Conservation (phyloP, 23 tunicate species). For the Phallusia fumigata region DNA sequence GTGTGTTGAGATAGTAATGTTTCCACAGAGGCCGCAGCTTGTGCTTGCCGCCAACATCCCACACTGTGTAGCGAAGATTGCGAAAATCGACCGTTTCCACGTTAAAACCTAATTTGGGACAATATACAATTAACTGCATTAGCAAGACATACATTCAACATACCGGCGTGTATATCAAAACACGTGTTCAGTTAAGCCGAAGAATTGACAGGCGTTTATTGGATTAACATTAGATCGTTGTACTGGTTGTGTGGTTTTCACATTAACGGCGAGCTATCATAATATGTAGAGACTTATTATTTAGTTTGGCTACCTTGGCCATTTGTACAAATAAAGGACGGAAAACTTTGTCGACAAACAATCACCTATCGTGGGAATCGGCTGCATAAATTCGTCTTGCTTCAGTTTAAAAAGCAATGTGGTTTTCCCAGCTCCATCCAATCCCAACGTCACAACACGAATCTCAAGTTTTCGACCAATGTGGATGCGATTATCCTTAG, state of each 20-base stretch:
- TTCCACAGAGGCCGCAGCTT: slow-evolving; percentile 93
- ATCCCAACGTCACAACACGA: slow-evolving; percentile 63
- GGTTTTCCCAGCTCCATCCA: slow-evolving; percentile 97
- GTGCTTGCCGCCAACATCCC: slow-evolving; percentile 97
- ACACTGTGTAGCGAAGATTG: slow-evolving; percentile 80
- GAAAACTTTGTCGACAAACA: background rate
- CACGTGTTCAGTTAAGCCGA: no score
- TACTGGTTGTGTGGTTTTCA: no score
- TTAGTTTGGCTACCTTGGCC: no score
- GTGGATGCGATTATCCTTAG: slow-evolving; percentile 61
- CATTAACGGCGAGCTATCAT: no score
- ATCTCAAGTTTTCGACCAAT: slow-evolving; percentile 70
- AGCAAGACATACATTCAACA: no score
- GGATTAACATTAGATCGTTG: no score
- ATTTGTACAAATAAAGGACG: no score
- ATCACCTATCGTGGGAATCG: slow-evolving; percentile 90
- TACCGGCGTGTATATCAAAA: no score
- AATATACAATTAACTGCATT: no score
- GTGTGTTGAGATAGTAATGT: slow-evolving; percentile 92
- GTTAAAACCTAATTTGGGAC: slow-evolving; percentile 59
- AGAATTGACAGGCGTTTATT: no score
- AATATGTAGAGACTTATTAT: no score
- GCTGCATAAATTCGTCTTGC: slow-evolving; percentile 90
- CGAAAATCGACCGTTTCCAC: slow-evolving; percentile 88
- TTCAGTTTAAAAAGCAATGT: slow-evolving; percentile 81